Evolutionary conservation across 53 echinoderm and acorn worm genomes (phyloP).

Genomic region (Paracentrotus lividus): DNA sequence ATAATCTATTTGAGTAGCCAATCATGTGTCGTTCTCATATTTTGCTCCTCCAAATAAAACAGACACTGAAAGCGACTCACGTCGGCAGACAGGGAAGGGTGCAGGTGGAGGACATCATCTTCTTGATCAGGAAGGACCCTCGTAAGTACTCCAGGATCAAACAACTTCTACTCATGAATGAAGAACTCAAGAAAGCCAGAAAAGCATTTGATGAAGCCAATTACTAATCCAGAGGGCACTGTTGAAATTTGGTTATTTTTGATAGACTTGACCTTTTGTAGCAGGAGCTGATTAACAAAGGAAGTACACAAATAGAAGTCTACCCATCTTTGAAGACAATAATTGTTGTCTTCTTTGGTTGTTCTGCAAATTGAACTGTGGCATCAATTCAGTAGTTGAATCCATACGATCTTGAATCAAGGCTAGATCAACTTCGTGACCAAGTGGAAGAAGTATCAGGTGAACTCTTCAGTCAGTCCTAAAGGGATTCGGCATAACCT

Average conservation of each 20-base stretch:
- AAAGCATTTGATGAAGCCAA: slow-evolving; percentile 99
- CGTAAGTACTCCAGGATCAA: slow-evolving; percentile 96
- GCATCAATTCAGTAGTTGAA: no score
- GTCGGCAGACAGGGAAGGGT: slow-evolving; percentile 94
- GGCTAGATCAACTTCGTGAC: background rate
- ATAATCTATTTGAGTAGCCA: no score
- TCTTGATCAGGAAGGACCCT: slow-evolving; percentile 95
- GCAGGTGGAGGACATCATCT: slow-evolving; percentile 97
- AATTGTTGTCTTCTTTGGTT: background rate
- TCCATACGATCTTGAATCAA: background rate
- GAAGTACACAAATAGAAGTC: no score
- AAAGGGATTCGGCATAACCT: background rate
- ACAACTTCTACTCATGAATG: slow-evolving; percentile 97
- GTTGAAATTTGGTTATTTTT: no score
- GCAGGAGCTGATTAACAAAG: no score
- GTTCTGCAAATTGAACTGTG: no score
- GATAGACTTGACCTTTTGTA: no score
- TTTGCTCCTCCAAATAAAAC: background rate
- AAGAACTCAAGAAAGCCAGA: slow-evolving; percentile 98
- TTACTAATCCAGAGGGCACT: slow-evolving; percentile 69
- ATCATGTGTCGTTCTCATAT: no score
- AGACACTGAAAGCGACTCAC: slow-evolving; percentile 96
- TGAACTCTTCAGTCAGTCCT: background rate
- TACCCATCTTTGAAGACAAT: no score
- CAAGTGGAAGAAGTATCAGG: background rate